phyloP scores from a whole-genome alignment of 1,140 invertebrate species.

The Drosophila willistoni region DNA sequence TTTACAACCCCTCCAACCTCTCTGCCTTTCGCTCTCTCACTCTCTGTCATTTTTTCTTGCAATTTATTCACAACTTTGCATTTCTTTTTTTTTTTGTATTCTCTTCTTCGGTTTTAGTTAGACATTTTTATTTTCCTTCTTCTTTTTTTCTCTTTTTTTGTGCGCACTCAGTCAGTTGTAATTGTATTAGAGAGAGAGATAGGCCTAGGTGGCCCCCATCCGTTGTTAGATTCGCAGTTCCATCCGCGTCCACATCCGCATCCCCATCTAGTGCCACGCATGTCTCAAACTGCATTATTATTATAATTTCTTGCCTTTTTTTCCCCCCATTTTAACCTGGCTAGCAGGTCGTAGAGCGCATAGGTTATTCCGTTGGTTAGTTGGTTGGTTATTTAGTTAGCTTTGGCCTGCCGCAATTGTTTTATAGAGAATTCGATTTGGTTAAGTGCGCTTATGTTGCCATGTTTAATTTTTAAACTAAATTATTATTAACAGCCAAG shows the following conservation, averaged over 20 bases:
- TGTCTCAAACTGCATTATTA: constrained; percentile 71
- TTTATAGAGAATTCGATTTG: constrained; percentile 76
- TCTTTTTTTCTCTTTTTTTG: constrained; percentile 26
- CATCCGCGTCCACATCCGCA: constrained; percentile 22
- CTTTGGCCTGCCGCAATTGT: constrained; percentile 50
- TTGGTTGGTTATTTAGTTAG: constrained; percentile 27
- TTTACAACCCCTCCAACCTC: background rate
- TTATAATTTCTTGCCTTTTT: constrained; percentile 68
- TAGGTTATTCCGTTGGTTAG: constrained; percentile 42
- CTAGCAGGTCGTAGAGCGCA: constrained; percentile 17
- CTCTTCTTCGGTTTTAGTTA: constrained; percentile 31
- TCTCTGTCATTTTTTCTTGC: background rate
- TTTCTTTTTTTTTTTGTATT: constrained; percentile 26
- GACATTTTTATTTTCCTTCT: constrained; percentile 2
- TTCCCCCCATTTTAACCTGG: constrained; percentile 11
- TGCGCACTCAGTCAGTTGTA: constrained; percentile 60
- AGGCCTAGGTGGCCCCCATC: constrained; percentile 53
- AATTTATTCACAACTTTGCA: constrained; percentile 37
- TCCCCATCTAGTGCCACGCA: constrained; percentile 56
- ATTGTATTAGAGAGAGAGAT: constrained; percentile 60
- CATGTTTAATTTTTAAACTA: constrained; percentile 62
- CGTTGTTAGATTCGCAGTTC: background rate
- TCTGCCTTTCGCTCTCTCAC: background rate
- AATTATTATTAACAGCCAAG: constrained; percentile 63
- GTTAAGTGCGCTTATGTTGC: constrained; percentile 66